Evolutionary conservation across 1,140 invertebrate genomes (phyloP).

Genomic region (Diorhabda carinulata): DNA sequence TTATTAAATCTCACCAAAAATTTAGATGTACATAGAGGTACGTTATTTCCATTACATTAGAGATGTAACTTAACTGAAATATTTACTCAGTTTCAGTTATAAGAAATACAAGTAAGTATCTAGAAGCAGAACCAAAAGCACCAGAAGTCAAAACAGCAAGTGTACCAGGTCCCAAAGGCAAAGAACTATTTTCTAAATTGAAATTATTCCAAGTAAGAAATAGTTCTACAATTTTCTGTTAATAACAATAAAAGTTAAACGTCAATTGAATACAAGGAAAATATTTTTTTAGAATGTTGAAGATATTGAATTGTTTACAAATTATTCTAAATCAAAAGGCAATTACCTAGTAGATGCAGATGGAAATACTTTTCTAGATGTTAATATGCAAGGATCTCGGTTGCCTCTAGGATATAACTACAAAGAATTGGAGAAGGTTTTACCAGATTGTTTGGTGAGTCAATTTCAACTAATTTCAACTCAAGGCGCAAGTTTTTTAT

Average conservation of each 20-base stretch:
- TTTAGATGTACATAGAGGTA: no score
- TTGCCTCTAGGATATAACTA: conserved; percentile 96
- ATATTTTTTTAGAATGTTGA: conserved; percentile 24
- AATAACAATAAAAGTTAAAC: conserved; percentile 2
- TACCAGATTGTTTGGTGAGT: conserved; percentile 71
- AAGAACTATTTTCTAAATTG: conserved; percentile 12
- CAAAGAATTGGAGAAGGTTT: conserved; percentile 73
- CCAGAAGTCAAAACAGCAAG: conserved; percentile 4
- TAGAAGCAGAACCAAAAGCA: conserved; percentile 2
- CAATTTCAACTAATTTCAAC: conserved; percentile 41
- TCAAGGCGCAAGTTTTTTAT: not conserved
- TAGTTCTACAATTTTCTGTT: not conserved
- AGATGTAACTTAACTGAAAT: no score
- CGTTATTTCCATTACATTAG: no score
- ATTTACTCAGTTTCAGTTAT: no score
- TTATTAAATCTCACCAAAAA: no score
- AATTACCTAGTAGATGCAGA: conserved; percentile 96
- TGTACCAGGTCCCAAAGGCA: conserved; percentile 5
- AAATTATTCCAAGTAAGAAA: conserved; percentile 12
- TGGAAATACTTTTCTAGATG: conserved; percentile 84
- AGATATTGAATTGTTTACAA: conserved; percentile 82
- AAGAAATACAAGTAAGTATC: no score
- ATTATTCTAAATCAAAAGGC: conserved; percentile 89
- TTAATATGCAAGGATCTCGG: conserved; percentile 95
- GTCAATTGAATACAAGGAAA: not conserved